Conservation (phyloP, 2,888 invertebrate genomes). For the Drosophila atripex region DNA sequence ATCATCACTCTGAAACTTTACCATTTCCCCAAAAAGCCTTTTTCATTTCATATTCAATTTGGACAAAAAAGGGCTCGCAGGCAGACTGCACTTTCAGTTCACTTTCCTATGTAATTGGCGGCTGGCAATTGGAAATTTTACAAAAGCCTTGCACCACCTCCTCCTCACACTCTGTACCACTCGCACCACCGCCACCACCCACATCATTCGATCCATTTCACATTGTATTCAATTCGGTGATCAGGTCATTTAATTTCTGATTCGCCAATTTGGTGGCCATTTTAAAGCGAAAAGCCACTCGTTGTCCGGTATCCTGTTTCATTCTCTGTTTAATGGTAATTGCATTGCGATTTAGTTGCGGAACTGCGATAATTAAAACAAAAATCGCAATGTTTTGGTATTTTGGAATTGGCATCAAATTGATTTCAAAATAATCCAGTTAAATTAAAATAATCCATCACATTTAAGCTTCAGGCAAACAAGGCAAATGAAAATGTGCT, state of each 20-base stretch:
- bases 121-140: constrained; percentile 54
- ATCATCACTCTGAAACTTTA: constrained; percentile 39
- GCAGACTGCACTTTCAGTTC: constrained; percentile 21
- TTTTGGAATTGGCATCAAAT: constrained; percentile 33
- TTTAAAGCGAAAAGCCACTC: constrained; percentile 45
- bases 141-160: constrained; percentile 21
- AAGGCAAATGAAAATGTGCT: not conserved
- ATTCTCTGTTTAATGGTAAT: constrained; percentile 37
- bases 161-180: not conserved
- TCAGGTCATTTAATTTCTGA: constrained; percentile 67
- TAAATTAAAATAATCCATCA: constrained; percentile 22
- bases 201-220: constrained; percentile 24
- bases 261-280: constrained; percentile 33
- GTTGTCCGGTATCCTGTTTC: constrained; percentile 35
- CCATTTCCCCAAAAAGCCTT: constrained; percentile 31
- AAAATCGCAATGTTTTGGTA: constrained; percentile 32
- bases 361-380: constrained; percentile 21
- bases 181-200: not conserved
- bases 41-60: constrained; percentile 64
- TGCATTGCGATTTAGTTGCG: constrained; percentile 35
- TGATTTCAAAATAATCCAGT: constrained; percentile 39
- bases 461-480: constrained; percentile 9
- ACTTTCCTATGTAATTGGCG: constrained; percentile 54
- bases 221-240: constrained; percentile 59
- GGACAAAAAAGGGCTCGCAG: constrained; percentile 24